Evolutionary conservation across 2,797 vertebrate genomes (phyloP), one percentile per base, ranked within the genome.

Genomic region (Nyctibius grandis): DNA sequence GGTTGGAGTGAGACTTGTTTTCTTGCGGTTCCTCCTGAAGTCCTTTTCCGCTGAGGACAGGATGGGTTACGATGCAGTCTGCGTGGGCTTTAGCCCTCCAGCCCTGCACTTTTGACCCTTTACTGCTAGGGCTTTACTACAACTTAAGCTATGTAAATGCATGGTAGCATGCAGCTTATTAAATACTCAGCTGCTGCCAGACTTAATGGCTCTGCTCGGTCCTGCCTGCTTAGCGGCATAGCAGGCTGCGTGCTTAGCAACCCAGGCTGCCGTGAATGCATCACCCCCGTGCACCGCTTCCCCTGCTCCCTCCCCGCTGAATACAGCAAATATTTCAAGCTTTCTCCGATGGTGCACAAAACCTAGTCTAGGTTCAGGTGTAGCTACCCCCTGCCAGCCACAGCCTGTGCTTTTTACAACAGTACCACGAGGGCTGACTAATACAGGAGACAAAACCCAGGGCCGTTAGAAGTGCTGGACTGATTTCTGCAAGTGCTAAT

Each of bases 21-120:
- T 69, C 68, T 61, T 2, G 21, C 12, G 1, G 67, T 80, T 90
- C 61, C 74, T 86, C 56, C 53, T 47, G 4, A 51, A 56, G 80
- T 72, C 75, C 36, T 73, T 91, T 80, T 84, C 73, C 0, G 2
- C 73, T 28, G 69, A 73, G 85, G 57, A 63, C n/a, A 61, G 68
- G 63, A 45, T 20, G 45, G 57, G 69, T 88, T 81, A 64, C 1
- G 1, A 26, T 44, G 44, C 0, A 0, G n/a, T n/a, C 69, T 63
- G 73, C 40, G 1, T 91, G 48, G 85, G 86, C 88, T 59, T 86
- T n/a, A 88, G 63, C 77, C 76, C 77, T 91, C 57, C 23, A 60
- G 69, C 53, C 18, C 61, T 95, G 92, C 81, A 95, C 95, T 95
- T 96, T 73, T 96, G 93, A 89, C 95, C 95, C 84, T 94, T 90